Base-by-base conservation (phyloP, 2,113 vertebrate genomes). In the Prionailurus bengalensis region DNA sequence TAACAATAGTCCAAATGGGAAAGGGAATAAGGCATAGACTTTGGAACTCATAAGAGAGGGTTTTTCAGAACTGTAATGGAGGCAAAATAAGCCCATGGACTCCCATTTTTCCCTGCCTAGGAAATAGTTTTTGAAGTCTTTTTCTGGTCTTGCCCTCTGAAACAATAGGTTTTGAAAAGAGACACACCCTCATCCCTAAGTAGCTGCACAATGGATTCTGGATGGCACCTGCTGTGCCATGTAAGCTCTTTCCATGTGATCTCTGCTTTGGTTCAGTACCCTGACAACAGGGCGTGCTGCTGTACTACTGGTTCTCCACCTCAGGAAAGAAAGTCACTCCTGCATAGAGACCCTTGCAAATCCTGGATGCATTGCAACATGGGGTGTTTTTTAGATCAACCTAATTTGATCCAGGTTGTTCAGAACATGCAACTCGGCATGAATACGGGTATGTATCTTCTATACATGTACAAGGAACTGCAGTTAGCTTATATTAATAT, bases 1-100 rank as follows among this genome's bases (percentile, higher is more conserved):
- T 97, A 96, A 97, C 66, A 89, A 45, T 10, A 73, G 84, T 94
- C 89, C 95, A 97, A 88, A 83, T 82, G 89, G 92, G 89, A 81
- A 90, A 65, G 61, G 16, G 78, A 94, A n/a, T 85, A 91, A 83
- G 92, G 45, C 80, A 21, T 3, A 66, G 95, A 91, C 68, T 51
- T 76, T 4, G 55, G 88, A 68, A 78, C 45, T 91, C 61, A 33
- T 39, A 65, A 15, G 76, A 90, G 58, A 31, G 25, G 21, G 39
- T 4, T 74, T 82, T 65, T 45, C 45, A 71, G 68, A 89, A 55
- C 70, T n/a, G 55, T 87, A 74, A 80, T 4, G 16, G 78, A 84
- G 61, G 10, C 33, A 51, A 78, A 91, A 78, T 36, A 33, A 91
- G 61, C 88, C 17, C 11, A 13, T 0, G 10, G 55, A 14, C 13